Percentiles rank a stretch among this genome's conserved stretches.
Conservation (phyloP, 1,140 invertebrate genomes). For the Drosophila nigrodunni region DNA sequence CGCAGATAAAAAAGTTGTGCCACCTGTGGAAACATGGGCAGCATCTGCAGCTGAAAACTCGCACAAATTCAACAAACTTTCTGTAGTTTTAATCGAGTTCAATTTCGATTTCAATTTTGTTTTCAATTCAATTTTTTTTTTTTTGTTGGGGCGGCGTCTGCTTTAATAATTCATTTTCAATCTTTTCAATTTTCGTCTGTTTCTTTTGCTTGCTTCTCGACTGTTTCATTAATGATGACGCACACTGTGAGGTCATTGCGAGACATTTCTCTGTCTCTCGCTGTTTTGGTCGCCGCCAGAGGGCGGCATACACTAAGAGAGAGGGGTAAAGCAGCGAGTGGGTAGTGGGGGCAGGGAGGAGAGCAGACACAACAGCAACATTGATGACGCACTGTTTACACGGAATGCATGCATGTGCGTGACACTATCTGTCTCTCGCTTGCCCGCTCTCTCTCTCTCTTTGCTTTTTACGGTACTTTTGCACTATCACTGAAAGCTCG, state of each 20-base stretch:
- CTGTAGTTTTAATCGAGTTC: neutral
- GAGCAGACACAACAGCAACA: conserved; percentile 34
- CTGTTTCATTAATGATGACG: conserved; percentile 72
- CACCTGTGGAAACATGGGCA: conserved; percentile 31
- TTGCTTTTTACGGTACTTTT: conserved; percentile 8
- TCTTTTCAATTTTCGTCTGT: conserved; percentile 44
- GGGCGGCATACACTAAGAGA: neutral
- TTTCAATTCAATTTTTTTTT: conserved; percentile 15
- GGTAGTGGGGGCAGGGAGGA: neutral
- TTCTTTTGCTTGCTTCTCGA: conserved; percentile 32
- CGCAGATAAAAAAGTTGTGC: conserved; percentile 33
- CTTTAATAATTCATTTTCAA: conserved; percentile 23
- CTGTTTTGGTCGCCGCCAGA: conserved; percentile 21
- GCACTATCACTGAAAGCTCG: conserved; percentile 5
- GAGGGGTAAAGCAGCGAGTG: neutral
- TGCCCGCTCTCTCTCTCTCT: neutral
- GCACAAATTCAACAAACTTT: neutral
- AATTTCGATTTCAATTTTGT: conserved; percentile 12
- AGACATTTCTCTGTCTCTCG: conserved; percentile 32
- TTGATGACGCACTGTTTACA: conserved; percentile 64
- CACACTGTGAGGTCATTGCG: conserved; percentile 72
- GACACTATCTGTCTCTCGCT: neutral
- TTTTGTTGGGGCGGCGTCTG: conserved; percentile 6
- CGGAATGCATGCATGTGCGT: conserved; percentile 5
- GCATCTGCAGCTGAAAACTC: neutral